These are phyloP conservation scores for Cydia strobilella DNA, from an alignment of 1,140 invertebrate genomes.

Conservation along the genomic window DNA sequence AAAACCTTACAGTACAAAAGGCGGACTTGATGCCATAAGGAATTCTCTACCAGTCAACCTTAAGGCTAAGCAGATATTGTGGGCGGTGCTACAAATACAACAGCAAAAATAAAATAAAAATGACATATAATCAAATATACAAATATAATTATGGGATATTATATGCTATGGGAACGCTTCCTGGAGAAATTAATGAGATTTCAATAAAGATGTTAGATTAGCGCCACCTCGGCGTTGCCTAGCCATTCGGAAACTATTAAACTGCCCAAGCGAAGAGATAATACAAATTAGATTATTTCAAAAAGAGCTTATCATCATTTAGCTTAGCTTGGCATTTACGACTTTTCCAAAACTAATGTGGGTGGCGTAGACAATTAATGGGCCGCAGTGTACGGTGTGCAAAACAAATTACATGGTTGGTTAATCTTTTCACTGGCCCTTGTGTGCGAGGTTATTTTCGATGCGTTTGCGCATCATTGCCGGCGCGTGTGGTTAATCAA, in stretches of 20 bases:
- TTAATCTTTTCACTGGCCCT: background rate
- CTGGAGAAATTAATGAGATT: background rate
- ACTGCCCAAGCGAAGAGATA: constrained; percentile 3
- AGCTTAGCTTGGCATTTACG: no score
- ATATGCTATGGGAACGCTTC: background rate
- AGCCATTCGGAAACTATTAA: constrained; percentile 5
- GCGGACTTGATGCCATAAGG: no score
- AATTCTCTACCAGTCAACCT: no score
- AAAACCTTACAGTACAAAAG: no score
- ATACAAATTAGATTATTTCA: background rate
- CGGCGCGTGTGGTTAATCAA: background rate
- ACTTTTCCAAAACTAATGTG: background rate
- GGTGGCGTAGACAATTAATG: background rate
- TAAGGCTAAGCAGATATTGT: no score
- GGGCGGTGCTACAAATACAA: no score
- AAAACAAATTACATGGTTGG: background rate
- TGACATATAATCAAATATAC: no score
- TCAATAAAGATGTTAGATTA: constrained; percentile 3
- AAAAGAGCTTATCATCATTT: background rate
- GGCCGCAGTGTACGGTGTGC: background rate
- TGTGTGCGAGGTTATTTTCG: background rate
- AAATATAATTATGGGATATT: no score
- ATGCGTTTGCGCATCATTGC: background rate
- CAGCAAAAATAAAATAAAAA: no score
- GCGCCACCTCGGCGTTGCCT: constrained; percentile 1